These are phyloP conservation scores for Omphaloscelis lunosa DNA, from an alignment of 2,888 invertebrate genomes.

Conservation along the genomic window DNA sequence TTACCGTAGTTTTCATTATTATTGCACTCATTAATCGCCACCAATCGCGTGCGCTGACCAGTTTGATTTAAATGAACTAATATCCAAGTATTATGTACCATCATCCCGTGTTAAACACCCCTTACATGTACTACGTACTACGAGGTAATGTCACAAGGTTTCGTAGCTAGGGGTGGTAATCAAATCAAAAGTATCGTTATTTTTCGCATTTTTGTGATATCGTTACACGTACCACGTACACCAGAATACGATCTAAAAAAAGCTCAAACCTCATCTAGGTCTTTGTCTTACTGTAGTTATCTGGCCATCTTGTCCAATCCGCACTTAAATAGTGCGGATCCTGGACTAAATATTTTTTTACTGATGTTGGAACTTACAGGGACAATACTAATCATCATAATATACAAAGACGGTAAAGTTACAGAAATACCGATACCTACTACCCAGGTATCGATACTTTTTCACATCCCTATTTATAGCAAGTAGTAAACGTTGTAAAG, in stretches of 20 bases:
- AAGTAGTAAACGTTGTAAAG: conserved; percentile 54
- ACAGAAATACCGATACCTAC: background rate
- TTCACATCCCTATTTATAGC: conserved; percentile 53
- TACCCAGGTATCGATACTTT: background rate
- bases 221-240: background rate
- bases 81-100: conserved; percentile 45
- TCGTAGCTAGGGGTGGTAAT: conserved; percentile 43
- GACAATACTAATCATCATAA: background rate
- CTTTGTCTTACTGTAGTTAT: background rate
- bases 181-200: conserved; percentile 15
- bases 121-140: conserved; percentile 47
- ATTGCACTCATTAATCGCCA: conserved; percentile 38
- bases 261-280: background rate
- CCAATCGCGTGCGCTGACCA: conserved; percentile 34
- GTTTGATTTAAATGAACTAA: conserved; percentile 50
- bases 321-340: background rate
- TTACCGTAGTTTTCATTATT: conserved; percentile 7
- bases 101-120: conserved; percentile 56
- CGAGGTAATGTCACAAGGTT: conserved; percentile 49
- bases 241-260: background rate
- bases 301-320: background rate
- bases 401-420: background rate
- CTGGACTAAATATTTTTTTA: background rate
- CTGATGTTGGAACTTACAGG: background rate
- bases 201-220: too few species aligned